Evolutionary conservation across 2,113 vertebrate species (phyloP).

Genomic region (Coturnix japonica): DNA sequence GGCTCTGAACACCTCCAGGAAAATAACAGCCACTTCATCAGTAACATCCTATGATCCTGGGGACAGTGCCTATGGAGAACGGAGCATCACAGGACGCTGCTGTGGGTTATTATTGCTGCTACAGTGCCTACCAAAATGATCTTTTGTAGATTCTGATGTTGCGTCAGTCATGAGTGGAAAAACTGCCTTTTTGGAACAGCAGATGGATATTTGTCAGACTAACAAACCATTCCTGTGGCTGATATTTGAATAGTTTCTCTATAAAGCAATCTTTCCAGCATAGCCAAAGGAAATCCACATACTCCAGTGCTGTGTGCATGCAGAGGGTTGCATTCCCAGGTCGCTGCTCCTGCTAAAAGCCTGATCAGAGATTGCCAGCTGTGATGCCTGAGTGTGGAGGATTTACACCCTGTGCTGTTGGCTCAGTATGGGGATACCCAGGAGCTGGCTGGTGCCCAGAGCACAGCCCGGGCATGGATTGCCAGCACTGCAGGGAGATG

Average conservation of each 20-base stretch:
- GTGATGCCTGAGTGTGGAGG: background rate
- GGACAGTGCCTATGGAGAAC: background rate
- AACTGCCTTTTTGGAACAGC: background rate
- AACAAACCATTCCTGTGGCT: background rate
- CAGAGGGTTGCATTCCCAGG: background rate
- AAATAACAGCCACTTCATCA: background rate
- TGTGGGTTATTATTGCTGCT: background rate
- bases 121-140: background rate
- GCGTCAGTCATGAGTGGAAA: background rate
- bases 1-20: background rate
- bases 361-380: background rate
- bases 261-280: background rate
- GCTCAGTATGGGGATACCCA: background rate
- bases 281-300: background rate
- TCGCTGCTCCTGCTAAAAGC: background rate
- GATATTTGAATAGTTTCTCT: background rate
- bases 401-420: background rate
- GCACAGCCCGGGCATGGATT: fast-evolving
- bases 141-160: background rate
- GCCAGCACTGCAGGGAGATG: background rate
- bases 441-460: background rate
- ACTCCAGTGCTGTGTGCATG: background rate
- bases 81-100: background rate
- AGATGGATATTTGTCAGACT: background rate
- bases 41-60: background rate